Base-by-base conservation (phyloP, 1,140 invertebrate species). In the Periplaneta americana region DNA sequence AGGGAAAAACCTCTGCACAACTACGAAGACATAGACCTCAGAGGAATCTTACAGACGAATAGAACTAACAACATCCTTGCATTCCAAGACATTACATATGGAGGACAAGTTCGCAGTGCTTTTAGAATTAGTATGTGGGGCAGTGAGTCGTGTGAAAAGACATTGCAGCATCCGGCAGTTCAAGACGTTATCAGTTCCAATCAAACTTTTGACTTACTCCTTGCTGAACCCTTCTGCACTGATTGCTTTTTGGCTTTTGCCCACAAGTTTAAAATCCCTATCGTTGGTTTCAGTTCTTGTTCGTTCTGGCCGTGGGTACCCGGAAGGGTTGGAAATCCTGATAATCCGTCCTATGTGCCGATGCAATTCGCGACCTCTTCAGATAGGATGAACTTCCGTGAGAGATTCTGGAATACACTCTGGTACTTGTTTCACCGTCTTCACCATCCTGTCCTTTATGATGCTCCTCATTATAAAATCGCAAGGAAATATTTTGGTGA, bases 141-240 rank as follows among this genome's bases (percentile, higher is more conserved):
- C n/a, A n/a, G n/a, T n/a, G 37, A 39, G 18, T 15, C 4, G 18
- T 39, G 37, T 39, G 37, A 39, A 17, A 39, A 39, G 37, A 39
- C 37, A 17, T 17, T 39, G 37, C 18, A 11, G 11, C 18, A 15
- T 39, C 37, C 37, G 11, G 11, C 11, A 39, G 18, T 39, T 15
- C 37, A 3, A 17, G 37, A 39, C 11, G 11, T 39, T 17, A 39
- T 39, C 11, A 85, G 85, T 78, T 85, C n/a, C n/a, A n/a, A n/a
- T n/a, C n/a, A 90, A 28, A 89, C 89, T 10, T 95, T 92, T 80
- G 93, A 95, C 84, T 34, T 94, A 2, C 85, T 95, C 2, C 84
- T 95, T 10, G 89, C 91, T 0, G 93, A 94, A 84, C 89, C 89
- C 36, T 94, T 94, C 83, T 91, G 90, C 75, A 91, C 90, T 4